Evolutionary conservation across 2,888 invertebrate genomes (phyloP), one percentile per base, ranked within the genome.

Genomic region (Dioctria linearis): DNA sequence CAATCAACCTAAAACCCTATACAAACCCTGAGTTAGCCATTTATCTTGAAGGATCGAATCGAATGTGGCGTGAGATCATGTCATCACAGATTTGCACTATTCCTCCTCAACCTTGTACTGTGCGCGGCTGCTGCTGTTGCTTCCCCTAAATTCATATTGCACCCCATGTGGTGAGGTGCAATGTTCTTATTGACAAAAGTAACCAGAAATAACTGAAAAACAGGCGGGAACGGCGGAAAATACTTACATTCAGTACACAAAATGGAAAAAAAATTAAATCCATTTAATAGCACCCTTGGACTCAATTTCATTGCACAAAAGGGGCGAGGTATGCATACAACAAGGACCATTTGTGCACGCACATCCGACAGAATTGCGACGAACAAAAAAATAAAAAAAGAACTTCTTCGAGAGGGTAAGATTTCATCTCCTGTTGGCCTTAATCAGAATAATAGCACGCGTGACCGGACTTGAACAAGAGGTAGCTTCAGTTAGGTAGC

Each of bases 391-490:
- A 61, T 13, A 59, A 43, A 43, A 54, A 71, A 51, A 59, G 42
- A 8, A 42, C 40, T 42, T 61, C 42, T n/a, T 13, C 25, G 25
- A 43, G 57, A 11, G 61, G 57, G 61, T 75, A 75, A 61, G 75
- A 59, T 61, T 65, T 59, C 75, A 75, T 75, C 75, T 46, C 75
- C 75, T 61, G 75, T 59, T 75, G 75, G 75, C 75, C 61, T 61
- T 75, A 75, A 75, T 75, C 75, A 75, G 59, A 75, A 75, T 75
- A 75, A 65, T 42, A 57, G 75, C 43, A 75, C 75, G 75, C 75
- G 75, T 75, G 75, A 75, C 75, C 75, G 75, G 75, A 75, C 75
- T 75, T 75, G 75, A 75, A 75, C 75, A 59, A 59, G 43, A 75
- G 75, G 42, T 43, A 42, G 57, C 13, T 57, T 42, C 59, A 75